Base-by-base conservation (phyloP, 2,113 vertebrate genomes). In the Eolophus roseicapilla region DNA sequence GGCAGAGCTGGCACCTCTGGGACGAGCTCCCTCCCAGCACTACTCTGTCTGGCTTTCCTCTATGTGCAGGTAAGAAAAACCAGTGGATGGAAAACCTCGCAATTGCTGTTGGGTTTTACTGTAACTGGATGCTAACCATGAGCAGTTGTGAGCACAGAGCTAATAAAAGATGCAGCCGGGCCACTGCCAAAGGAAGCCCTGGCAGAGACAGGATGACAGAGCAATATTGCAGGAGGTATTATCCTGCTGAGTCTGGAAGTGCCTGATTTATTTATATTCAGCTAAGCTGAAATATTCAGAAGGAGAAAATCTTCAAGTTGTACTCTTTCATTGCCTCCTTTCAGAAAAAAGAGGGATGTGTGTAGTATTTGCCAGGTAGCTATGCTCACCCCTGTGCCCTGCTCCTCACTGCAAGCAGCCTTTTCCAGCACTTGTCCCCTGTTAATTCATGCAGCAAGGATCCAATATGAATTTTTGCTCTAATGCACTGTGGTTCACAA, bases 161-260 rank as follows among this genome's bases (percentile, higher is more conserved):
- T 79, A 28, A 89, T 87, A 41, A 89, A 81, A 59, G 92, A 74
- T 63, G 77, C 89, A 84, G 84, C 11, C 7, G 0, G 83, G 83
- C 80, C 1, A 6, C 47, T 86, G 95, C 31, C 0, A 10, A 82
- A 79, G 95, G 92, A 94, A 94, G 82, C 47, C 70, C 16, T 5
- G 74, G 95, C 60, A 94, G 93, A 87, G 94, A 94, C 67, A 53
- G 92, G 87, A 96, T 96, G 96, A 96, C 92, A 93, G 92, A 96
- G 96, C 95, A 96, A 95, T 96, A 96, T 71, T 29, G 4, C 90
- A 95, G 87, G 50, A 95, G 84, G 74, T 35, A 94, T 95, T 84
- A 94, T 87, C 92, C 81, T 96, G 93, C 96, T 96, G 96, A 96
- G 92, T 95, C 93, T 87, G 81, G 87, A 95, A 71, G 81, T 28